phyloP scores from a whole-genome alignment of 2,797 vertebrate genomes.

The Heteromormyrus szaboi region DNA sequence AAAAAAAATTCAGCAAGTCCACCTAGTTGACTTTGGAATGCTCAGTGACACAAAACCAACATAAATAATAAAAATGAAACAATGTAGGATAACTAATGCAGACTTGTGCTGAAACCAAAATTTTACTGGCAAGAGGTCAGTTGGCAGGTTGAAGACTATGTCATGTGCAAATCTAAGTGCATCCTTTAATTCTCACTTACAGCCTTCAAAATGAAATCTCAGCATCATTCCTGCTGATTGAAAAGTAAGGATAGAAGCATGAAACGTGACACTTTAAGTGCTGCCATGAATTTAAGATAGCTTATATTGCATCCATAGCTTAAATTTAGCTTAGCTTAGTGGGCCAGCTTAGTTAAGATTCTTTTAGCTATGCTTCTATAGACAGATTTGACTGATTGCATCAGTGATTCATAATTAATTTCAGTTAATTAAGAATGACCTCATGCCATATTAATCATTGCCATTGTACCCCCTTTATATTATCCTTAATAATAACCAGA shows the following conservation, averaged over 20 bases:
- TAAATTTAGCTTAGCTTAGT: not conserved
- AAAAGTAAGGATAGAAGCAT: not conserved
- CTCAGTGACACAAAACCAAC: not conserved
- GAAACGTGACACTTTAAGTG: not conserved
- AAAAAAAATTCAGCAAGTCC: not conserved
- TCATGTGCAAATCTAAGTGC: not conserved
- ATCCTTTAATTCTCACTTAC: not conserved
- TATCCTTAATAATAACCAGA: not conserved
- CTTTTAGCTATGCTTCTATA: not conserved
- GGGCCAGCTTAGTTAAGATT: not conserved
- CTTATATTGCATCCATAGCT: not conserved
- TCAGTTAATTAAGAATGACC: not conserved
- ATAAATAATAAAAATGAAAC: not conserved
- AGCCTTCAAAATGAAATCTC: not conserved
- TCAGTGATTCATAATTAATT: slow-evolving; percentile 1
- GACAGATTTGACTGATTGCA: not conserved
- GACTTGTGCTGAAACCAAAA: not conserved
- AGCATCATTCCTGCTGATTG: not conserved
- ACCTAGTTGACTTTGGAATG: not conserved
- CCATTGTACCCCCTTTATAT: not conserved
- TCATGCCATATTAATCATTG: not conserved
- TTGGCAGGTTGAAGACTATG: too few relatives aligned
- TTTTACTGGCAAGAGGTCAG: too few relatives aligned
- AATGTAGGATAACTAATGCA: not conserved
- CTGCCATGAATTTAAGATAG: not conserved